Conservation (phyloP, 2,797 vertebrate species). For the Phoxinus dragarum region DNA sequence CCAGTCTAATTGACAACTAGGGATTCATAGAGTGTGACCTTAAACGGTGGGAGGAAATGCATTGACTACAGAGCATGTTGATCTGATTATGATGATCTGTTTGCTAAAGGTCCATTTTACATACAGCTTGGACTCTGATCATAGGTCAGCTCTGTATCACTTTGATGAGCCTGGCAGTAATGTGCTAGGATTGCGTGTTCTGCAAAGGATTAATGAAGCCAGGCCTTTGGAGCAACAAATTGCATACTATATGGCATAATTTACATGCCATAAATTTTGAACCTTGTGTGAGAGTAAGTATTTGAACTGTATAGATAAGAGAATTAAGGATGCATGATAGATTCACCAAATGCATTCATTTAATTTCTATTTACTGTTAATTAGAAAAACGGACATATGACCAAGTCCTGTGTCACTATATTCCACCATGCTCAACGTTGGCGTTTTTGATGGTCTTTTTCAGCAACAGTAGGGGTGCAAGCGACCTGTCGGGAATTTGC, state of each 20-base stretch:
- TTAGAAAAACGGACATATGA: not conserved
- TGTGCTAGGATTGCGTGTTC: constrained; percentile 27
- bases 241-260: not conserved
- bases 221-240: constrained; percentile 21
- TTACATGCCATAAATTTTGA: not conserved
- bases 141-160: constrained; percentile 24
- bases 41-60: constrained; percentile 35
- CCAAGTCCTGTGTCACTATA: not conserved
- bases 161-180: constrained; percentile 42
- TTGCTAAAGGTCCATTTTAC: constrained; percentile 23
- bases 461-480: not conserved
- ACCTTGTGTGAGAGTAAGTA: not conserved
- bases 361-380: not conserved
- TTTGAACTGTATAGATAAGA: not conserved
- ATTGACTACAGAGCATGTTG: constrained; percentile 37
- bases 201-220: constrained; percentile 49
- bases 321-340: not conserved
- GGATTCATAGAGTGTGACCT: constrained; percentile 51
- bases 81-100: constrained; percentile 37
- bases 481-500: not conserved
- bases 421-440: not conserved
- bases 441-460: not conserved
- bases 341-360: not conserved
- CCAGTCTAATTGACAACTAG: constrained; percentile 42
- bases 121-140: constrained; percentile 30